Base-by-base conservation (phyloP, 2,797 vertebrate species). In the Coendou prehensilis region DNA sequence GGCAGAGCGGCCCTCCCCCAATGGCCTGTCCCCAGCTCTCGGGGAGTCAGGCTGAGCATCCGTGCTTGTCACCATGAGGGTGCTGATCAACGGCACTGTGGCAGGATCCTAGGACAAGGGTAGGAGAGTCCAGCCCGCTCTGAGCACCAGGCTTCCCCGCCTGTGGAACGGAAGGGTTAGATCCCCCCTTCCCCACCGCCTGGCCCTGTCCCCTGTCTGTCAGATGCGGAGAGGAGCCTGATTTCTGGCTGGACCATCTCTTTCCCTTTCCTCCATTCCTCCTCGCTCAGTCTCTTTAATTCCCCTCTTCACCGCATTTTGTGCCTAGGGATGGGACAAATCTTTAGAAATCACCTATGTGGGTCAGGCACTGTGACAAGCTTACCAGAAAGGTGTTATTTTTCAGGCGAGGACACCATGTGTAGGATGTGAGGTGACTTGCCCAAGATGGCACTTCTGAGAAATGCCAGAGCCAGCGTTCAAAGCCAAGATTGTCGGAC, bases 161-260 rank as follows among this genome's bases (percentile, higher is more conserved):
- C 52, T 52, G 57, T 76, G 82, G 81, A 91, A 96, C 82, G 9
- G 37, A 75, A 96, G 37, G 50, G 50, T 87, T 80, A 76, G 41
- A 80, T 85, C 8, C 47, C 28, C 28, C 14, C 1, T 23, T 17
- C 9, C 61, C 23, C 59, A 4, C 23, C 10, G 59, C 59, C 59
- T 61, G 59, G 26, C 59, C 59, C 23, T 28, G 26, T 1, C 2
- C 59, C 13, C 82, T 54, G 61, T 26, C 41, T 47, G 54, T 73
- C 33, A 79, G 28, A 6, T 1, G 37, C 64, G 71, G 56, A 52
- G 33, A 78, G 37, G 56, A 75, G 61, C 23, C 71, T 73, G 56
- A 26, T 78, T 75, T 96, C 54, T 18, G 6, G n/a, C 26, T 45
- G 0, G 5, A 17, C 11, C 13, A 1, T 23, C 20, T 54, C 6